Evolutionary conservation across 2,797 vertebrate genomes (phyloP), one percentile per base, ranked within the genome.

Genomic region (Chaenodraco wilsoni): DNA sequence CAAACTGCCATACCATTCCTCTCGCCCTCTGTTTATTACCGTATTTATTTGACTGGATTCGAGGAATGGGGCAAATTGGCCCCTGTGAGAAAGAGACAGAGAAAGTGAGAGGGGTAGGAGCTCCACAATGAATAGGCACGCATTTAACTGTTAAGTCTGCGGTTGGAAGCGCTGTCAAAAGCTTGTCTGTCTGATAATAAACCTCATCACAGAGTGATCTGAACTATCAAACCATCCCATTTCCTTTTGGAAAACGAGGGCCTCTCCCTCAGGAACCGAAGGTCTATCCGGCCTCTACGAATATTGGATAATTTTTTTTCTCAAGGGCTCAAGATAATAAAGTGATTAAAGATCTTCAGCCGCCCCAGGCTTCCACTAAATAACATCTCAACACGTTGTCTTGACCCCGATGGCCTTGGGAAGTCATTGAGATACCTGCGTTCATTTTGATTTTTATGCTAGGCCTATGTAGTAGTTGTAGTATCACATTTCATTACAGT

Each of bases 1-100:
- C 85, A 72, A 73, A 69, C 81, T 73, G 84, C 78, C 17, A 45
- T 67, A 44, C 68, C 61, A 31, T 79, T 87, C 72, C 69, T 89
- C 84, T 84, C 60, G 7, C 83, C 63, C 74, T 83, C 67, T 83
- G 87, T 93, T 91, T 93, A 90, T 93, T 85, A 81, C 75, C 15
- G 11, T 92, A 92, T 93, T 93, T 93, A 93, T 92, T 92, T 93
- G 87, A 91, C 82, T 89, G 74, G 84, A 88, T 87, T 81, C 16
- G 1, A 79, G 86, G 88, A 91, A 89, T 79, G 87, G 69, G 68
- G 77, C 69, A 73, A 78, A 78, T 73, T 59, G 69, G 78, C 75
- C 63, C 75, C 41, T 4, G 62, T 27, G 51, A 79, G 74, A 74
- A 67, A 45, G 72, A 88, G 67, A 74, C 72, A 57, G 72, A 81